These are phyloP conservation scores for Epistrophe grossulariae DNA, from an alignment of 2,888 invertebrate genomes.

Conservation along the genomic window DNA sequence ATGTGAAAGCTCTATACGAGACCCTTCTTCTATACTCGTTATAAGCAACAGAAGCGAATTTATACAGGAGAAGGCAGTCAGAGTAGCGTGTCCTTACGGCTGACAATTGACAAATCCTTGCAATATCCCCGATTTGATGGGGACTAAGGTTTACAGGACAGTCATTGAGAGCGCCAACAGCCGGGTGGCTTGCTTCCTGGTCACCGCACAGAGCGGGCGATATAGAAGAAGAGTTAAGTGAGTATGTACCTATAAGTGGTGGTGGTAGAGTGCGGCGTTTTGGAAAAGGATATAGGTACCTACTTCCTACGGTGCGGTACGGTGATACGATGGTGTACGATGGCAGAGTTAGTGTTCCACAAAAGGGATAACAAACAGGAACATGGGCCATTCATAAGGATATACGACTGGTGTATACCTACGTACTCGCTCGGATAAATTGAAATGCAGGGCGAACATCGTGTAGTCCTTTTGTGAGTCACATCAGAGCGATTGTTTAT, in stretches of 20 bases:
- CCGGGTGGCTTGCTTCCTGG: constrained; percentile 74
- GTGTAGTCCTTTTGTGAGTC: constrained; percentile 72
- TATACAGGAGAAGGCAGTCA: constrained; percentile 19
- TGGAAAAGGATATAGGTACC: constrained; percentile 32
- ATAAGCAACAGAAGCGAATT: constrained; percentile 34
- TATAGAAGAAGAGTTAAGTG: constrained; percentile 53
- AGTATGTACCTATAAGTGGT: constrained; percentile 12
- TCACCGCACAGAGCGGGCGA: constrained; percentile 35
- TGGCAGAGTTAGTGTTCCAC: constrained; percentile 76
- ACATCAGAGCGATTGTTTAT: constrained; percentile 39
- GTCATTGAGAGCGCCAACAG: constrained; percentile 76
- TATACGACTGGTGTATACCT: constrained; percentile 58
- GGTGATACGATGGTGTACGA: constrained; percentile 64
- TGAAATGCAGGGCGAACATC: constrained; percentile 72
- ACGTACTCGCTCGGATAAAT: constrained; percentile 55
- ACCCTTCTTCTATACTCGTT: background rate
- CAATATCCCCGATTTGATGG: constrained; percentile 76
- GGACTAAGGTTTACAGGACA: constrained; percentile 76
- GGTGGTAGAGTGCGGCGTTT: constrained; percentile 36
- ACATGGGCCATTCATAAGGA: constrained; percentile 76
- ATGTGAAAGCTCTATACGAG: constrained; percentile 44
- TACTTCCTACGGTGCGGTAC: constrained; percentile 21
- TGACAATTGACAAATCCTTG: constrained; percentile 76
- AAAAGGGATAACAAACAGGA: constrained; percentile 76
- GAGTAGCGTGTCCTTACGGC: constrained; percentile 67